Evolutionary conservation across 2,113 vertebrate species (phyloP).

Genomic region (Sinocyclocheilus anophthalmus): DNA sequence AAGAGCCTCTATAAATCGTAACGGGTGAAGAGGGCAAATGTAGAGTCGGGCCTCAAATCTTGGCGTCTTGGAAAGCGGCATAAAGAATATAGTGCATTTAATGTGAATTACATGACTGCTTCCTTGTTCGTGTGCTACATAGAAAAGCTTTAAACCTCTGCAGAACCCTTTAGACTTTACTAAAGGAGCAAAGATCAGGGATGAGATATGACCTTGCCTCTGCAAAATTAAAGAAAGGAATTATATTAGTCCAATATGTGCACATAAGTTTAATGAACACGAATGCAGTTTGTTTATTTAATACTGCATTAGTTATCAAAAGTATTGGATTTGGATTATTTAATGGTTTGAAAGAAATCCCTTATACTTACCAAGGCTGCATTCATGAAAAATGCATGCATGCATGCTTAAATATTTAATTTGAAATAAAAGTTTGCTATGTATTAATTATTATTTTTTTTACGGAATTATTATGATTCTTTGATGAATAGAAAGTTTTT

Average conservation of each 20-base stretch:
- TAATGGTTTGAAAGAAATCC: no score
- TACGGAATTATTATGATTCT: no score
- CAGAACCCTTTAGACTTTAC: not conserved
- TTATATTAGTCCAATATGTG: not conserved
- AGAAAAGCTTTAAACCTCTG: slow-evolving; percentile 4
- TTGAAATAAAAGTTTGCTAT: no score
- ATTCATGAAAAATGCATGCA: no score
- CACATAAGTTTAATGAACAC: not conserved
- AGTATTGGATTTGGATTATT: no score
- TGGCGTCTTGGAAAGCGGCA: not conserved
- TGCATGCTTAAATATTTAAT: no score
- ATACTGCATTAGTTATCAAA: no score
- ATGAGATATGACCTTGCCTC: not conserved
- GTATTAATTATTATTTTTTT: no score
- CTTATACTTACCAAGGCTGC: no score
- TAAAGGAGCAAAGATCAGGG: not conserved
- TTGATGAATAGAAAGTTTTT: no score
- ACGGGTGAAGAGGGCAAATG: not conserved
- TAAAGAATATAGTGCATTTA: slow-evolving; percentile 6
- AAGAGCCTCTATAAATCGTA: slow-evolving; percentile 5
- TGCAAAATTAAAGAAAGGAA: not conserved
- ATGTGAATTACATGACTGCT: slow-evolving; percentile 5
- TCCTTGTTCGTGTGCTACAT: not conserved
- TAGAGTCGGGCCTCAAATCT: not conserved
- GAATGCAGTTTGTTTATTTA: no score